These are phyloP conservation scores for Campoplex capitator DNA, from an alignment of 2,888 invertebrate species.

Conservation along the genomic window DNA sequence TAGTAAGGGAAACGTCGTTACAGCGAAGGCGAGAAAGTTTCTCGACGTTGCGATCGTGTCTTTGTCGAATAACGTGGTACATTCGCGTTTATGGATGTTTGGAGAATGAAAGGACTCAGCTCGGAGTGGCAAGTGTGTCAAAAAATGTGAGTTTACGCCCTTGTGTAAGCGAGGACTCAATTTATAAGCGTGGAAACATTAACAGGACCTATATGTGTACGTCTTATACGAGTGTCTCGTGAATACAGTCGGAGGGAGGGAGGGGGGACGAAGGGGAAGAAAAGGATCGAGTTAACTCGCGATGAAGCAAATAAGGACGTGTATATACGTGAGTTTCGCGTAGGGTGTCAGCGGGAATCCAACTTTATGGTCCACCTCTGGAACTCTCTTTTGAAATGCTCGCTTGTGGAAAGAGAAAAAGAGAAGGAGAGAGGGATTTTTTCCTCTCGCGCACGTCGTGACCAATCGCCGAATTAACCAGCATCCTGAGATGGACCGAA, in stretches of 20 bases:
- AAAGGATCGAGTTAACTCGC: slow-evolving; percentile 46
- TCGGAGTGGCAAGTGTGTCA: too few relatives aligned
- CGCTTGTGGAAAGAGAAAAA: slow-evolving; percentile 3
- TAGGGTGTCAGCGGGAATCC: slow-evolving; percentile 72
- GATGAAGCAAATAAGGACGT: slow-evolving; percentile 39
- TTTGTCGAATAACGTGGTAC: slow-evolving; percentile 56
- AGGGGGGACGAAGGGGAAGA: slow-evolving; percentile 20
- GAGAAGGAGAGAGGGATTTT: slow-evolving; percentile 43
- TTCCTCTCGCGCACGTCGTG: slow-evolving; percentile 64
- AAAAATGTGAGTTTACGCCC: background rate
- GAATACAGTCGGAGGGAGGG: background rate
- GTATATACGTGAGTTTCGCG: slow-evolving; percentile 49
- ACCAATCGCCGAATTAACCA: slow-evolving; percentile 73
- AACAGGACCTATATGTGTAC: background rate
- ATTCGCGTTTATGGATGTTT: background rate
- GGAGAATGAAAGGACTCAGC: background rate
- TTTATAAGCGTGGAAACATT: slow-evolving; percentile 10
- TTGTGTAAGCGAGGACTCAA: background rate
- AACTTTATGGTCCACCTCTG: slow-evolving; percentile 70
- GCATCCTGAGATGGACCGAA: slow-evolving; percentile 54
- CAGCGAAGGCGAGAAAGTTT: slow-evolving; percentile 36
- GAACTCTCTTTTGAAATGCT: slow-evolving; percentile 59
- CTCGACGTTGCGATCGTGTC: slow-evolving; percentile 31
- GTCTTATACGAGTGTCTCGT: slow-evolving; percentile 3
- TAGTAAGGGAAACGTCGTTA: slow-evolving; percentile 14